A percentile compares a stretch with the other conserved stretches of the same genome.
Evolutionary conservation across 2,113 vertebrate genomes (phyloP).

Genomic region (Dolichotis patagonum): DNA sequence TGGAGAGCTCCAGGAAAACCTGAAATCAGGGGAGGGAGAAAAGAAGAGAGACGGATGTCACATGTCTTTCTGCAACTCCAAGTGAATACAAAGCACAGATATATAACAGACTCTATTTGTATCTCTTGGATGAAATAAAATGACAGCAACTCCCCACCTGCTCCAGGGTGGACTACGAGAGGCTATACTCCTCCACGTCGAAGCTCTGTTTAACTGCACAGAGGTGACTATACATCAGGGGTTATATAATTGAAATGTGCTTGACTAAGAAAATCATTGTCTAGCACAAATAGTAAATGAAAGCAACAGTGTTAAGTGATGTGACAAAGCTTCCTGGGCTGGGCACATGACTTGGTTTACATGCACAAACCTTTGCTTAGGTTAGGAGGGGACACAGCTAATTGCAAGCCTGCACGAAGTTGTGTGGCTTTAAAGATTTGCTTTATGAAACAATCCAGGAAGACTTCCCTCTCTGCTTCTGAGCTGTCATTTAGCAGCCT

Average conservation of each 20-base stretch:
- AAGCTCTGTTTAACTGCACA: not conserved
- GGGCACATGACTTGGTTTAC: not conserved
- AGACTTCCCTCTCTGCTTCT: not conserved
- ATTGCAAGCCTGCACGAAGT: too few relatives aligned
- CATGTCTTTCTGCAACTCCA: rapidly evolving
- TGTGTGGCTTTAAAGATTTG: not conserved
- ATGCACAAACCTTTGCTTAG: not conserved
- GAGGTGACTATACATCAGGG: not conserved
- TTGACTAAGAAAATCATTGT: not conserved
- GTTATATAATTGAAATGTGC: not conserved
- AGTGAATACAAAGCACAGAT: not conserved
- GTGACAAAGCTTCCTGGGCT: not conserved
- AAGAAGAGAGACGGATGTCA: rapidly evolving
- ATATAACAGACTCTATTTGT: not conserved
- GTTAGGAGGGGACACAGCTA: not conserved
- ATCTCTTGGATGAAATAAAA: not conserved
- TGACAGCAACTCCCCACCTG: not conserved
- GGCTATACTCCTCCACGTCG: not conserved
- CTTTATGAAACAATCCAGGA: too few relatives aligned
- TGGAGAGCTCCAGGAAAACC: slow-evolving; percentile 85
- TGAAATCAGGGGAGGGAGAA: not conserved
- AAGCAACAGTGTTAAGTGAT: not conserved
- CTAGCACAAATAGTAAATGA: not conserved
- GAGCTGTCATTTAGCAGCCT: not conserved
- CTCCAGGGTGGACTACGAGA: not conserved